Evolutionary conservation across 2,888 invertebrate species (phyloP), one percentile per base, ranked within the genome.

Genomic region (Drosophila anomalata): DNA sequence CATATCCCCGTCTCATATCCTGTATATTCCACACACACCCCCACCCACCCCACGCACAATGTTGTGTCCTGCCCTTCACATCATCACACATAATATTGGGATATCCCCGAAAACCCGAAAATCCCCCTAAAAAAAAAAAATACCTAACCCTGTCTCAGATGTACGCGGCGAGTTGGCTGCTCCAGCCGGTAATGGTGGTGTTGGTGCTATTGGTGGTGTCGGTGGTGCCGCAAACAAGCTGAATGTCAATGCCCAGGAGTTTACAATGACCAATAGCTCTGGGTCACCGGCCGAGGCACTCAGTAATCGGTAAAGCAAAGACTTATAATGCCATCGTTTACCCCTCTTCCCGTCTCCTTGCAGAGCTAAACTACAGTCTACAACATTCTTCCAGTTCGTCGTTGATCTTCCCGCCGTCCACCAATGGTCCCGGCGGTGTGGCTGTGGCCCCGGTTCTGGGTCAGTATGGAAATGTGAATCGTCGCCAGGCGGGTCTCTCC

Each of bases 181-280:
- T 67, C 52, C 47, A 61, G 72, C 46, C 56, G 57, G 17, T 62
- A 62, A 55, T 68, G 79, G 61, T 48, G 61, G 60, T 60, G 60
- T n/a, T 62, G 62, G 48, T 47, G n/a, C 41, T 7, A 14, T 14
- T 62, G 63, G 55, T 69, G 75, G 31, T 62, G 61, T 54, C 58
- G 67, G n/a, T 59, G 60, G 62, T 58, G 63, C 46, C 75, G 72
- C 87, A 86, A 95, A 95, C 91, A 95, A 95, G 92, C 93, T 97
- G 84, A 97, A 97, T 92, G 96, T 96, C 77, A 96, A 97, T 93
- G 97, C 97, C 69, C 96, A 96, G 93, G 97, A 97, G 93, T 97
- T 97, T 93, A 96, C 95, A 88, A 96, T 96, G 95, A 94, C 78
- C 54, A 62, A 62, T 62, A 69, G 78, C 63, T 61, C 70, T 55